Evolutionary conservation across 1,140 invertebrate genomes (phyloP), one percentile per base, ranked within the genome.

Genomic region (Drosophila novamexicana): DNA sequence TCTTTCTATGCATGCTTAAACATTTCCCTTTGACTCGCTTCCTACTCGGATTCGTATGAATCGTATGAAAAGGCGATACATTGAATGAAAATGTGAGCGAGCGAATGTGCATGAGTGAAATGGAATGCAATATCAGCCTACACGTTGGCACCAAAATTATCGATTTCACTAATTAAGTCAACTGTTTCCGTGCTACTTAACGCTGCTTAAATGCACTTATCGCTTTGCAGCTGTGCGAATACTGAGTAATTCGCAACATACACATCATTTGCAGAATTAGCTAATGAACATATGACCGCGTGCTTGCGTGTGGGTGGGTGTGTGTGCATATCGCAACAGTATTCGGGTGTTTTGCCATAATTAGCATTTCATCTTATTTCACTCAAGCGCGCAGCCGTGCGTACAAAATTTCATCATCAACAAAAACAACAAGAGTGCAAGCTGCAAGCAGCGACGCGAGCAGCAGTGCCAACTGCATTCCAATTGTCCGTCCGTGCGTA

Each of bases 291-390:
- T 65, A 57, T 53, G 63, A 32, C n/a, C 58, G 29, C 12, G 32
- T 47, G 16, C 18, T 0, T 54, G 2, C 18, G 14, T 47, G 37
- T 56, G 8, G 56, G 39, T 39, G 36, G 56, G 34, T 56, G 22
- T 64, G 59, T 56, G 45, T 49, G 14, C 34, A 37, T 70, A 45
- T 62, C 37, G 74, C 34, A 64, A 70, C 71, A 59, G 72, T 45
- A 80, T 80, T 84, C 68, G 81, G 74, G 74, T 84, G 80, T 85
- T 84, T 77, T 74, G 77, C 75, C 78, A 81, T 85, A 82, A 85
- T 86, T 85, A 85, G 75, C 82, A 86, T 85, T 85, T 81, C 82
- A 81, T 79, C 82, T 85, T 81, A 75, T 86, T 85, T 85, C 71
- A 79, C 75, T 85, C 78, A 86, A 72, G 40, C 57, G 64, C 67